A percentile compares a stretch with the other conserved stretches of the same genome.
Conservation (phyloP, 2,797 vertebrate genomes). For the Cryptoprocta ferox region DNA sequence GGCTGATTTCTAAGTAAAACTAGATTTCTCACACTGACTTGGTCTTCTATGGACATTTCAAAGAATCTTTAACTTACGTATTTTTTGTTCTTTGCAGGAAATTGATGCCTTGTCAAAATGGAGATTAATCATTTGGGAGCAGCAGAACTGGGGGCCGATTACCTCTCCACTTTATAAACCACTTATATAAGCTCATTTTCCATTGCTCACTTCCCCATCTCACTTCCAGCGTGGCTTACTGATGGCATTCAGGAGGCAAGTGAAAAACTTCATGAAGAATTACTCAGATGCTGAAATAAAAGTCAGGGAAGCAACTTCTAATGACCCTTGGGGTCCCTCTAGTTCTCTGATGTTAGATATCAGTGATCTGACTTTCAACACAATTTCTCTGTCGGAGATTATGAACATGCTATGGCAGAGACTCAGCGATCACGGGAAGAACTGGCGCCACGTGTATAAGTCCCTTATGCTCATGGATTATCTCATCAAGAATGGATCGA, state of each 20-base stretch:
- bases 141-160: neutral
- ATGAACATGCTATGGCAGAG: constrained; percentile 77
- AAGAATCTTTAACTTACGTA: constrained; percentile 43
- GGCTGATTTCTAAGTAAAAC: constrained; percentile 52
- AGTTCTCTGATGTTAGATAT: constrained; percentile 80
- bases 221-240: constrained; percentile 48
- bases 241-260: constrained; percentile 81
- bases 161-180: constrained; percentile 45
- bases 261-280: constrained; percentile 84
- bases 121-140: constrained; percentile 65
- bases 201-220: neutral
- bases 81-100: constrained; percentile 67
- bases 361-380: constrained; percentile 77
- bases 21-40: constrained; percentile 63
- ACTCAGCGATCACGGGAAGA: constrained; percentile 79
- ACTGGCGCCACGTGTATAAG: constrained; percentile 81
- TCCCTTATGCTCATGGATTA: constrained; percentile 78
- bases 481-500: constrained; percentile 83
- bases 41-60: constrained; percentile 55
- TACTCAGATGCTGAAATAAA: constrained; percentile 83
- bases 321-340: constrained; percentile 70
- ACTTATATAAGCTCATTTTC: neutral
- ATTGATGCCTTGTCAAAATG: constrained; percentile 61
- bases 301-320: constrained; percentile 84
- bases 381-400: constrained; percentile 78